A percentile compares a stretch with the other conserved stretches of the same genome.
phyloP scores from a whole-genome alignment of 1,140 invertebrate genomes.

The Drosophila novamexicana region DNA sequence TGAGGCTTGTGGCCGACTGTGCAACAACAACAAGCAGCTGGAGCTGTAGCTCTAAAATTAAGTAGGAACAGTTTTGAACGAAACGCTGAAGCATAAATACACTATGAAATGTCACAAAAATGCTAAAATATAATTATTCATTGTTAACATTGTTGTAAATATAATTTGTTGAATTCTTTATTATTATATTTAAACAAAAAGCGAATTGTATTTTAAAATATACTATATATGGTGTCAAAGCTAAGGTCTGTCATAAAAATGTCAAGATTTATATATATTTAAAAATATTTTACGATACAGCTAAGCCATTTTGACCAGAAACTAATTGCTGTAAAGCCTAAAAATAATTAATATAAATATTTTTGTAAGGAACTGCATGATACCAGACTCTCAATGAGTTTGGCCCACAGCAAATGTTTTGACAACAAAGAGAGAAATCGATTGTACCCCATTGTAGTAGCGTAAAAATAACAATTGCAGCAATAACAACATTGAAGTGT shows the following conservation, averaged over 20 bases:
- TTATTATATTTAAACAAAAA: background rate
- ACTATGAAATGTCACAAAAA: background rate
- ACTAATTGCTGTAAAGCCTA: background rate
- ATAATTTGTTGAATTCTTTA: background rate
- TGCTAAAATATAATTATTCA: no score
- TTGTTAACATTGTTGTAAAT: background rate
- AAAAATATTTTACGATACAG: no score
- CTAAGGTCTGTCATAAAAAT: no score
- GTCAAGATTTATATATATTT: background rate
- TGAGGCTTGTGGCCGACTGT: conserved; percentile 42
- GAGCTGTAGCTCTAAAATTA: conserved; percentile 5
- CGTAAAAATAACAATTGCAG: conserved; percentile 41
- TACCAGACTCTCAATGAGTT: conserved; percentile 24
- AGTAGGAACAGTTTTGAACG: background rate
- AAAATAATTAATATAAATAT: background rate
- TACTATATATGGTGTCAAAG: no score
- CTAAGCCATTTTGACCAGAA: no score
- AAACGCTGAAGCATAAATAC: conserved; percentile 5
- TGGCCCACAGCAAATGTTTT: conserved; percentile 8
- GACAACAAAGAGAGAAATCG: conserved; percentile 21
- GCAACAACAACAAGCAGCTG: conserved; percentile 23
- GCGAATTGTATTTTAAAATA: no score
- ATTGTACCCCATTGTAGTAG: conserved; percentile 15
- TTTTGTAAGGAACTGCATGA: background rate
- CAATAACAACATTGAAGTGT: conserved; percentile 60